These are phyloP conservation scores for Oostethus manadensis DNA, from an alignment of 2,113 vertebrate species.

Conservation along the genomic window DNA sequence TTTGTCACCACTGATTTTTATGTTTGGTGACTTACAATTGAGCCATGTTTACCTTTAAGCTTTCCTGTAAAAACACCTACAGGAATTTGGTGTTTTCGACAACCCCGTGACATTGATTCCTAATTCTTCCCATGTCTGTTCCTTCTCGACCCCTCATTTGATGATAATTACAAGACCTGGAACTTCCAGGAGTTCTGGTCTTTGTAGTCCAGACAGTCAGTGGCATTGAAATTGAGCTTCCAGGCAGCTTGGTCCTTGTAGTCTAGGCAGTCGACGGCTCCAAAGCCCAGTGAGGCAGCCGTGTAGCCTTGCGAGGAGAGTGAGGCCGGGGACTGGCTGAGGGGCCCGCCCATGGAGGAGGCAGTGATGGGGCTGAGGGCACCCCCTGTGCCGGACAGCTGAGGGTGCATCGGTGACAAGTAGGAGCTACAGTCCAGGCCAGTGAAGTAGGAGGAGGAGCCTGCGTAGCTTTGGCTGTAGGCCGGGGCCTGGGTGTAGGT, in stretches of 20 bases:
- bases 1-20: neutral
- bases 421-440: slow-evolving; percentile 84
- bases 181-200: slow-evolving; percentile 90
- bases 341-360: slow-evolving; percentile 75
- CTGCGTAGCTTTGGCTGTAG: slow-evolving; percentile 77
- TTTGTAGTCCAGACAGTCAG: slow-evolving; percentile 88
- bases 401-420: slow-evolving; percentile 84
- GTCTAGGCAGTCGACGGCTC: slow-evolving; percentile 80
- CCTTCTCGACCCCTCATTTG: slow-evolving; percentile 11
- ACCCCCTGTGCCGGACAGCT: slow-evolving; percentile 76
- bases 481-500: slow-evolving; percentile 78
- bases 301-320: slow-evolving; percentile 80
- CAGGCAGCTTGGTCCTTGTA: slow-evolving; percentile 83
- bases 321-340: slow-evolving; percentile 78
- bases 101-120: slow-evolving; percentile 34
- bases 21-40: neutral
- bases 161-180: slow-evolving; percentile 78
- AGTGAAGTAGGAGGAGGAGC: slow-evolving; percentile 79
- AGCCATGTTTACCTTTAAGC: slow-evolving; percentile 26
- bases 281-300: slow-evolving; percentile 75
- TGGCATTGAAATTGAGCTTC: slow-evolving; percentile 83
- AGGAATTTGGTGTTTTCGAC: slow-evolving; percentile 17
- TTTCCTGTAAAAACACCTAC: slow-evolving; percentile 27
- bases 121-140: slow-evolving; percentile 4
- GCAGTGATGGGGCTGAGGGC: slow-evolving; percentile 79